phyloP scores from a whole-genome alignment of 2,113 vertebrate species.

The Ceratotherium simum region DNA sequence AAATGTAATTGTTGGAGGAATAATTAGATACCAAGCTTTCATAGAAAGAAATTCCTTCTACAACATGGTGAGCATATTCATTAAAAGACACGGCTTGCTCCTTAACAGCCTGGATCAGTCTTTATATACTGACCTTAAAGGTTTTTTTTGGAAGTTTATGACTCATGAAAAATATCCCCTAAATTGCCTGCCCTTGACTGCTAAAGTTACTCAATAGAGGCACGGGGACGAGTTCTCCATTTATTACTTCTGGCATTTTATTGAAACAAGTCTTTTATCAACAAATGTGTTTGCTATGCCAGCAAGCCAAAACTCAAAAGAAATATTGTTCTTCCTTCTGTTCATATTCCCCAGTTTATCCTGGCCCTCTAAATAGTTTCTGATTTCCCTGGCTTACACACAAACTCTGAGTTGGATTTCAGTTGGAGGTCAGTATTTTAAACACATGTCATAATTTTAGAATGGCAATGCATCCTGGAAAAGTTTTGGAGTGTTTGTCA shows the following conservation, averaged over 20 bases:
- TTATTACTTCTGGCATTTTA: constrained; percentile 69
- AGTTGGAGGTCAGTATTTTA: constrained; percentile 52
- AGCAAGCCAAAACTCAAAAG: constrained; percentile 51
- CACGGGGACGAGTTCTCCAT: background rate
- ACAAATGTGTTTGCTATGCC: constrained; percentile 48
- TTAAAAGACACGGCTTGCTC: background rate
- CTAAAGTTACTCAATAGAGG: constrained; percentile 51
- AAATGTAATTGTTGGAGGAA: background rate
- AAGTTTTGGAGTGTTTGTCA: background rate
- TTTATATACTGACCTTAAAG: constrained; percentile 18
- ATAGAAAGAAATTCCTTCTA: background rate
- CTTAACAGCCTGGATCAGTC: background rate
- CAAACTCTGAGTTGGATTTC: constrained; percentile 23
- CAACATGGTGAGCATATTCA: background rate
- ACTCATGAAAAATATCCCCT: constrained; percentile 34
- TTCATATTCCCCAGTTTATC: constrained; percentile 41
- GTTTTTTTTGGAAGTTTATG: background rate
- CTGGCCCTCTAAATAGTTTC: constrained; percentile 47
- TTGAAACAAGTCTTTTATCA: constrained; percentile 42
- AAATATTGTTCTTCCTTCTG: constrained; percentile 54
- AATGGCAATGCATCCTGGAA: background rate
- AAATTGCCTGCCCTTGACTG: constrained; percentile 40
- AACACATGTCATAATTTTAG: background rate
- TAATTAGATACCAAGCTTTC: background rate
- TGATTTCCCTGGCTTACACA: constrained; percentile 38